A percentile compares a stretch with the other conserved stretches of the same genome.
These are phyloP conservation scores for Borostomias antarcticus DNA, from an alignment of 2,797 vertebrate genomes.

Conservation along the genomic window DNA sequence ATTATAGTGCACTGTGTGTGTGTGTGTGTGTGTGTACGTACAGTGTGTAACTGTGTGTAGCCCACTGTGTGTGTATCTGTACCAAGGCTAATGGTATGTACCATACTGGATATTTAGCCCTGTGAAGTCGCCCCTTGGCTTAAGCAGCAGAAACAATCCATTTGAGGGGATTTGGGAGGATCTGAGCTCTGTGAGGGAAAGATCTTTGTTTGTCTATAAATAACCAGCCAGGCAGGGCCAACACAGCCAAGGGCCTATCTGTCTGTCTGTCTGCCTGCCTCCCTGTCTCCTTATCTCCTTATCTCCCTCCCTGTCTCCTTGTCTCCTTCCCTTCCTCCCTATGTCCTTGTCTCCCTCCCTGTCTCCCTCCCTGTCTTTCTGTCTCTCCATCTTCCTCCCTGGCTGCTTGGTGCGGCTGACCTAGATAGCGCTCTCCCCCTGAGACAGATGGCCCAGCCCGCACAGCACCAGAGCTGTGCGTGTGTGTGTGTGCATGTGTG, in stretches of 20 bases:
- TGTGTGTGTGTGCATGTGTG: conserved; percentile 18
- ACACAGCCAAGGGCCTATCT: conserved; percentile 1
- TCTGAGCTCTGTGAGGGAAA: conserved; percentile 57
- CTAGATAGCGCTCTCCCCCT: conserved; percentile 55
- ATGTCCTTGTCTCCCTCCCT: background rate
- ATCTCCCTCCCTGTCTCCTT: background rate
- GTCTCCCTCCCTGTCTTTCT: background rate
- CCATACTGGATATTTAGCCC: background rate
- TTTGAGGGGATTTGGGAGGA: conserved; percentile 55
- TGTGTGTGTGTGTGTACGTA: background rate
- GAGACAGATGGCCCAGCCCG: conserved; percentile 14
- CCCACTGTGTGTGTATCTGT: background rate
- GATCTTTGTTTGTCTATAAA: conserved; percentile 75
- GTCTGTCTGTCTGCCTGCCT: conserved; percentile 28
- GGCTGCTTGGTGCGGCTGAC: conserved; percentile 42
- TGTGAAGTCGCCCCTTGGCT: background rate
- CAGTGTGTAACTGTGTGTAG: background rate
- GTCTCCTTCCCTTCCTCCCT: background rate
- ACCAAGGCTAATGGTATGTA: background rate
- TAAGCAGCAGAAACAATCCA: background rate
- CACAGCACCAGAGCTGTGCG: conserved; percentile 25
- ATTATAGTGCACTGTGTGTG: conserved; percentile 1
- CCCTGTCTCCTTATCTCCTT: conserved; percentile 22
- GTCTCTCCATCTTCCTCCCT: background rate
- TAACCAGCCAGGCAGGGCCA: conserved; percentile 45